Percentiles rank a stretch among this genome's conserved stretches.
phyloP scores from a whole-genome alignment of 2,888 invertebrate species.

The Piscicola geometra region DNA sequence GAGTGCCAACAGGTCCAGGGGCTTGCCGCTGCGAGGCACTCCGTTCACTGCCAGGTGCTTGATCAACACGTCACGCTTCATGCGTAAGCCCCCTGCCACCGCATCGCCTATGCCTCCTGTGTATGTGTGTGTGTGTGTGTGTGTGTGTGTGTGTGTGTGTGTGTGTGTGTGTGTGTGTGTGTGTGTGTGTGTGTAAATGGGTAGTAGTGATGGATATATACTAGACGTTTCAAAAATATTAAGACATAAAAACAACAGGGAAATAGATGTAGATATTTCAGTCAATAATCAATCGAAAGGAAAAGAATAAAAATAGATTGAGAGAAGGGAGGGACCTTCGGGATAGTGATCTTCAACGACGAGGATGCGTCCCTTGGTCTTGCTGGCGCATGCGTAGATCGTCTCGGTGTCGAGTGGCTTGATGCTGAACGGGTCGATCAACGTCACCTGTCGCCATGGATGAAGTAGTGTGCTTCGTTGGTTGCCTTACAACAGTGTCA shows the following conservation, averaged over 20 bases:
- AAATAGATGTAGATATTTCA: too few species aligned
- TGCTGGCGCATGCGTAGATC: slow-evolving; percentile 71
- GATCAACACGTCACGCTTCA: slow-evolving; percentile 68
- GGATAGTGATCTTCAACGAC: slow-evolving; percentile 97
- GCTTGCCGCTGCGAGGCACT: slow-evolving; percentile 88
- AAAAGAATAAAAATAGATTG: too few species aligned
- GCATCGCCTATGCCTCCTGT: slow-evolving; percentile 91
- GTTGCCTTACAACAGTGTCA: too few species aligned
- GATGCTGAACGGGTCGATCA: slow-evolving; percentile 90
- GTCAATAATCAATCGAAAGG: too few species aligned
- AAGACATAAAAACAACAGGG: too few species aligned
- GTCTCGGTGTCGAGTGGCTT: slow-evolving; percentile 84
- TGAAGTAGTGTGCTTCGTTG: too few species aligned
- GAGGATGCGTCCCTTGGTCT: slow-evolving; percentile 74
- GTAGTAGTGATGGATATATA: too few species aligned
- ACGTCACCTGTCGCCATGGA: slow-evolving; percentile 47
- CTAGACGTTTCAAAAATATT: too few species aligned
- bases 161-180: background rate
- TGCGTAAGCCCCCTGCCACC: slow-evolving; percentile 74
- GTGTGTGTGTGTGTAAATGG: too few species aligned
- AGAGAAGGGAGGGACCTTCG: too few species aligned
- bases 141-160: background rate
- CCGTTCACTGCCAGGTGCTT: slow-evolving; percentile 74
- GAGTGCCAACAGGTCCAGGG: slow-evolving; percentile 75
- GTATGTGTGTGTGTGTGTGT: background rate